Conservation (phyloP, 2,888 invertebrate genomes). For the Sepioteuthis lessoniana region DNA sequence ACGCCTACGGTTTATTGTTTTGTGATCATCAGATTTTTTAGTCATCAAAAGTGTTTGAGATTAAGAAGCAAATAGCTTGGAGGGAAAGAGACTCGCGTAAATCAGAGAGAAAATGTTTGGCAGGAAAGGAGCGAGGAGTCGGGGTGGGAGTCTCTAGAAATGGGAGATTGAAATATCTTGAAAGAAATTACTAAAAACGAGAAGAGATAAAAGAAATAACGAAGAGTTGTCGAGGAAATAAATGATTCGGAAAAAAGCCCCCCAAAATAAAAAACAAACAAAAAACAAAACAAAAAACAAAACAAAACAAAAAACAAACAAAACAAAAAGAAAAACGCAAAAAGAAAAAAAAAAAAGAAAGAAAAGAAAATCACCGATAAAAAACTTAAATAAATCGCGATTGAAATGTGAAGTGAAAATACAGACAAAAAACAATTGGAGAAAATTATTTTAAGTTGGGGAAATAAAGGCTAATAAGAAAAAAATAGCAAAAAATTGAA, state of each 20-base stretch:
- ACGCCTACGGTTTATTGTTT: neutral
- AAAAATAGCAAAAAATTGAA: no score
- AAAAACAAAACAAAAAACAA: neutral
- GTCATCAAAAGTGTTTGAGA: constrained; percentile 33
- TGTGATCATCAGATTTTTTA: neutral
- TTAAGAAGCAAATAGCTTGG: neutral
- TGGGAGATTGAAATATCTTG: neutral
- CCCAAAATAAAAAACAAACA: neutral
- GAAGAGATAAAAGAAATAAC: neutral
- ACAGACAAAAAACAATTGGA: no score
- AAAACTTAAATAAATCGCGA: no score
- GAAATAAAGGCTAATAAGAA: no score
- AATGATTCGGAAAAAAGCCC: neutral
- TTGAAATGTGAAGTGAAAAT: no score
- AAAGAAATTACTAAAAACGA: neutral
- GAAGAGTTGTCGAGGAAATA: neutral
- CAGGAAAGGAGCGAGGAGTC: neutral
- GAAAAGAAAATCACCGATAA: no score
- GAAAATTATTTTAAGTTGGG: no score
- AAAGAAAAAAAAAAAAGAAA: no score
- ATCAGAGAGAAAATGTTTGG: neutral
- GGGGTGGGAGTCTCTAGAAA: neutral
- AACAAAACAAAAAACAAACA: no score
- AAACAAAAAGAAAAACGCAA: no score
- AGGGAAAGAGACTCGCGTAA: neutral